Evolutionary conservation across 2,113 vertebrate species (phyloP).

Genomic region (Pycnonotus jocosus): DNA sequence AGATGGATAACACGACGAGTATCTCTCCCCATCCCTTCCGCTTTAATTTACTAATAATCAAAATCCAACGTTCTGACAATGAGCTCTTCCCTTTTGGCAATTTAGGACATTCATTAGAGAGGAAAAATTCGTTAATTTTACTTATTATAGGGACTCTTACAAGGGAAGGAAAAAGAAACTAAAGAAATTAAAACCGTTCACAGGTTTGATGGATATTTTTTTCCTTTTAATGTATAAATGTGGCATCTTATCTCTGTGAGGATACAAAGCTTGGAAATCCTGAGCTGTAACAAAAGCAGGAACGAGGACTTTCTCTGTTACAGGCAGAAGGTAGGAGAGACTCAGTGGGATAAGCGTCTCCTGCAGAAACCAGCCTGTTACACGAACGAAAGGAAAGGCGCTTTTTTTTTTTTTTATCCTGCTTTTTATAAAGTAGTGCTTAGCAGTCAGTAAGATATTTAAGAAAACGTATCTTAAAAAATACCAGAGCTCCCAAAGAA

Average conservation of each 20-base stretch:
- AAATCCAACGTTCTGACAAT: constrained; percentile 51
- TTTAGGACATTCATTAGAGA: constrained; percentile 60
- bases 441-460: constrained; percentile 53
- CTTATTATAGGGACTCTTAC: constrained; percentile 34
- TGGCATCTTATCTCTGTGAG: constrained; percentile 10
- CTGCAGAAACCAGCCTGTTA: constrained; percentile 33
- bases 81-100: constrained; percentile 44
- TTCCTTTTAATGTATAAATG: constrained; percentile 11
- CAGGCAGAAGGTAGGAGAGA: neutral
- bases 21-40: constrained; percentile 17
- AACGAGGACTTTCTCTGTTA: constrained; percentile 14
- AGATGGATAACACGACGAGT: neutral
- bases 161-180: neutral
- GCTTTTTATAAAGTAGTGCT: constrained; percentile 23
- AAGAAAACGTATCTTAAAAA: constrained; percentile 48
- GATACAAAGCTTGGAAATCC: constrained; percentile 45
- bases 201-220: constrained; percentile 7
- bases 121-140: constrained; percentile 3
- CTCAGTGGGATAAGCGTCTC: constrained; percentile 18
- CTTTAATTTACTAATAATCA: constrained; percentile 58
- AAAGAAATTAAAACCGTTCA: neutral
- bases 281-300: constrained; percentile 42
- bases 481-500: constrained; percentile 27
- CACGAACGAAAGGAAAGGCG: neutral
- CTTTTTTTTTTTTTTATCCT: neutral